Evolutionary conservation across 1,140 invertebrate genomes (phyloP), one percentile per base, ranked within the genome.

Genomic region (Panulirus ornatus): DNA sequence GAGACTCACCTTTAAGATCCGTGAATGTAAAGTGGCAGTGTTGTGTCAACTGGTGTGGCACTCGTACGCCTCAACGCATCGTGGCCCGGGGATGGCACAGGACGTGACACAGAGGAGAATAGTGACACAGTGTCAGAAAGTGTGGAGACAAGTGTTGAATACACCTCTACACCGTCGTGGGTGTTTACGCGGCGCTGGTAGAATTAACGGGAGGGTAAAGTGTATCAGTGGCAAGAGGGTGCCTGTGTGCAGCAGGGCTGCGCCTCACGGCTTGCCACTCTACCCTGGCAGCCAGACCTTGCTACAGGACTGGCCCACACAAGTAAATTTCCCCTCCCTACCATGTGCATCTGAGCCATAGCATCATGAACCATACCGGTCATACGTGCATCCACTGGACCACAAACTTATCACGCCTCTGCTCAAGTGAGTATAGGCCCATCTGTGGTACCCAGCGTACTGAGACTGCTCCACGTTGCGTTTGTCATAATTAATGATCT

Each of bases 381-480:
- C 85, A 88, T 44, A 88, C 85, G 40, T 88, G 85, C 75, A 79
- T 88, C 54, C 85, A 88, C 85, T 81, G 85, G 75, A 88, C 75
- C 8, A 70, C 85, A 14, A 88, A 88, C 85, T 42, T 88, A 34
- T 58, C 71, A 3, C 51, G 73, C 8, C 85, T 88, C 75, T 88
- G 85, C 47, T 76, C 75, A 70, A 88, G 85, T 88, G 85, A 88
- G 84, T 84, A 54, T 58, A 19, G 5, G 44, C 44, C 5, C 14
- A 14, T 47, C 14, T 47, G 44, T 47, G 44, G n/a, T n/a, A n/a
- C n/a, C n/a, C n/a, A n/a, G n/a, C n/a, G n/a, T n/a, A n/a, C n/a
- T n/a, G n/a, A n/a, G n/a, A n/a, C n/a, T n/a, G n/a, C n/a, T n/a
- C n/a, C n/a, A n/a, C n/a, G n/a, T n/a, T n/a, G n/a, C n/a, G n/a